phyloP scores from a whole-genome alignment of 2,113 vertebrate genomes.

The Tor tambroides region DNA sequence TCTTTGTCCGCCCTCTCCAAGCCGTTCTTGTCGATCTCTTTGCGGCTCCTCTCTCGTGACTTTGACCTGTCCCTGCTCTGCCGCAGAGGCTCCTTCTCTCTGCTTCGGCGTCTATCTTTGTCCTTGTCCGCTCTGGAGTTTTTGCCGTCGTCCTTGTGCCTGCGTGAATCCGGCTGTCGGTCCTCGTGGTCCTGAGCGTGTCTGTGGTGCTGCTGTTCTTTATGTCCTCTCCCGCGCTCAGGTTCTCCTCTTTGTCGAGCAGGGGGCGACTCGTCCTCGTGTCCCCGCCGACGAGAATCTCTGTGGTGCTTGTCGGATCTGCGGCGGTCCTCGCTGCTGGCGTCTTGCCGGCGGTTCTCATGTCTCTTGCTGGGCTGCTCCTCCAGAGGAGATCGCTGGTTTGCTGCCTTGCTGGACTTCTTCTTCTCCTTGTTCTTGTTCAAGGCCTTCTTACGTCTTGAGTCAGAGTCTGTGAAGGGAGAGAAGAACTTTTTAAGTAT shows the following conservation, averaged over 20 bases:
- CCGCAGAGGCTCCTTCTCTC: slow-evolving; percentile 68
- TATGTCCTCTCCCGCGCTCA: slow-evolving; percentile 31
- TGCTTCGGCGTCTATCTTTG: slow-evolving; percentile 62
- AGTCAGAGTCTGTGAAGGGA: slow-evolving; percentile 54
- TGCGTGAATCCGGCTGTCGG: slow-evolving; percentile 65
- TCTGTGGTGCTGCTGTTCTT: neutral
- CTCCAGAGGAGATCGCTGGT: slow-evolving; percentile 68
- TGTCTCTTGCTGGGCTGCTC: slow-evolving; percentile 68
- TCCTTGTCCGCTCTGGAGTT: slow-evolving; percentile 68
- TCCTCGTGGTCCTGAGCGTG: slow-evolving; percentile 54
- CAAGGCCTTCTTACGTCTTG: slow-evolving; percentile 69
- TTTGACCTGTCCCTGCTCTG: slow-evolving; percentile 73
- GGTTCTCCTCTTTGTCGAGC: slow-evolving; percentile 26
- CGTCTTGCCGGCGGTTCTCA: slow-evolving; percentile 63
- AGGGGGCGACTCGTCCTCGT: neutral
- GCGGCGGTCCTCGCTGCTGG: slow-evolving; percentile 38
- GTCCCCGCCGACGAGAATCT: neutral
- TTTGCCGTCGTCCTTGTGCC: slow-evolving; percentile 70
- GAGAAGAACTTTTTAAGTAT: neutral
- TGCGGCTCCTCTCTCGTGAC: slow-evolving; percentile 71
- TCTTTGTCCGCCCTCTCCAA: slow-evolving; percentile 69
- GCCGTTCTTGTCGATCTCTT: slow-evolving; percentile 73
- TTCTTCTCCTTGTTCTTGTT: slow-evolving; percentile 71
- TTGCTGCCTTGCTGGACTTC: slow-evolving; percentile 67
- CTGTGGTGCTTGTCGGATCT: slow-evolving; percentile 48